Evolutionary conservation across 2,113 vertebrate species (phyloP), one percentile per base, ranked within the genome.

Genomic region (Mustelus asterias): DNA sequence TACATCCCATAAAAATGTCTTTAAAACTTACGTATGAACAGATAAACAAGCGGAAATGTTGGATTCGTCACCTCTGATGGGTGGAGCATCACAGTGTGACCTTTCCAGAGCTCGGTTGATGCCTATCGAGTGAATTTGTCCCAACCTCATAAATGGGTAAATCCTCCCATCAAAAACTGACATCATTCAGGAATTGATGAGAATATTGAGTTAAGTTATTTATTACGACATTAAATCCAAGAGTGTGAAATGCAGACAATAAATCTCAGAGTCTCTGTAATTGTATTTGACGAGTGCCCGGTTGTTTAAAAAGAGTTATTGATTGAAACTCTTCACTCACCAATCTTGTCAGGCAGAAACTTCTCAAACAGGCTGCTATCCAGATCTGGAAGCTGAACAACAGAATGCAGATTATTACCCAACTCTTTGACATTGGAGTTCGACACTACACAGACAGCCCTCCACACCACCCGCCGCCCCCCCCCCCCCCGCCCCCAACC

Each of bases 271-370:
- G 70, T 26, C 6, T 18, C 69, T 26, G 20, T 70, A 70, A 70
- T 22, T n/a, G n/a, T n/a, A n/a, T n/a, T 70, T 22, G 69, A 70
- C 1, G 48, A 54, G 48, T 63, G 60, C 7, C 70, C 24, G 8
- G 10, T 76, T 29, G 10, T 76, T 72, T 26, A 44, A 44, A 20
- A 20, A 85, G 0, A 85, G 6, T 85, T 16, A 92, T 92, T 60
- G 88, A 33, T n/a, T 29, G 4, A 33, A 92, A 33, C 24, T 60
- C 7, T 16, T 26, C 33, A 94, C 92, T 69, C 63, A 94, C 92
- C 92, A 67, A 94, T 67, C 33, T 37, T 94, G 63, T 94, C 92
- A 22, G 92, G 60, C 60, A 94, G 33, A 69, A 94, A 69, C 33
- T 65, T 94, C 13, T 94, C 60, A 69, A 41, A 37, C n/a, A 94